Conservation (phyloP, 1,140 invertebrate genomes). For the Pantala flavescens region DNA sequence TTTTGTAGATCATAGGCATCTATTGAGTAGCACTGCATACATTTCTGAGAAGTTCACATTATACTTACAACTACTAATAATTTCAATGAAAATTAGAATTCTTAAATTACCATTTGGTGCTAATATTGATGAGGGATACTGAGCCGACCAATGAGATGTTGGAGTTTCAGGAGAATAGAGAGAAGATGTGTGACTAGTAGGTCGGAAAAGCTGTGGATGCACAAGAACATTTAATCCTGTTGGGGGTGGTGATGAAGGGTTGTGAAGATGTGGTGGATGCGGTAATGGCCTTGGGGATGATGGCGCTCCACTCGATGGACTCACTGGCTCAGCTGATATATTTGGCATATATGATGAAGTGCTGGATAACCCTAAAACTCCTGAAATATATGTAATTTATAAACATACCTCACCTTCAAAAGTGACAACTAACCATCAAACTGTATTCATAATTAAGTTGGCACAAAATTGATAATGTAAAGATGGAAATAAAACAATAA, state of each 20-base stretch:
- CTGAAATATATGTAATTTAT: neutral
- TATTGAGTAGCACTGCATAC: too few species aligned
- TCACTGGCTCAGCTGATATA: constrained; percentile 25
- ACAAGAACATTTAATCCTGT: neutral
- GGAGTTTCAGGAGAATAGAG: neutral
- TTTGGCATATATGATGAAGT: constrained; percentile 26
- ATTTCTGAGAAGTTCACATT: too few species aligned
- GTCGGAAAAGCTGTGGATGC: neutral
- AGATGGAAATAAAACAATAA: too few species aligned
- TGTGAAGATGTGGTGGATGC: constrained; percentile 43
- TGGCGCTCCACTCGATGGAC: neutral
- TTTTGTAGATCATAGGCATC: too few species aligned
- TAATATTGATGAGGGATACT: neutral
- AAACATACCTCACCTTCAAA: neutral
- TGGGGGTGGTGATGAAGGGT: neutral
- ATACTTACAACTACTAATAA: too few species aligned
- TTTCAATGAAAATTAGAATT: too few species aligned
- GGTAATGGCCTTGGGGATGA: neutral
- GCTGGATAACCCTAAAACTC: neutral
- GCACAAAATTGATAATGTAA: too few species aligned
- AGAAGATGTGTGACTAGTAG: neutral
- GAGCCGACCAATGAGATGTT: neutral
- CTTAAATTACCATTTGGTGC: neutral
- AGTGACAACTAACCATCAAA: neutral
- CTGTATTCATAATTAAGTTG: neutral